A percentile compares a stretch with the other conserved stretches of the same genome.
phyloP scores from a whole-genome alignment of 2,113 vertebrate genomes.

The Boulengeromyrus knoepffleri region DNA sequence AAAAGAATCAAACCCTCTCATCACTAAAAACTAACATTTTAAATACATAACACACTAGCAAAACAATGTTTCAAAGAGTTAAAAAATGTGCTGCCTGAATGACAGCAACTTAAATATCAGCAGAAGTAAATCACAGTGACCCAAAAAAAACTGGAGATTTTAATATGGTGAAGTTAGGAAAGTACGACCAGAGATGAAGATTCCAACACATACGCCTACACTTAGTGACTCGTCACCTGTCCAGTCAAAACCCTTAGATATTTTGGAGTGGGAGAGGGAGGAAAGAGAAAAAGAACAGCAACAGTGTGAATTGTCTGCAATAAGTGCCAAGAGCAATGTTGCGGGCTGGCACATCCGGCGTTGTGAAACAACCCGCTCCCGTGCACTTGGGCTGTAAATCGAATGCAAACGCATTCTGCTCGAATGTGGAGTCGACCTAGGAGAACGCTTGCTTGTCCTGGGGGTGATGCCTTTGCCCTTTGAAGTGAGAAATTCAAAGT shows the following conservation, averaged over 20 bases:
- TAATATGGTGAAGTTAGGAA: neutral
- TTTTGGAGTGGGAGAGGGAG: neutral
- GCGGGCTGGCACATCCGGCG: neutral
- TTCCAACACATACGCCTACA: neutral
- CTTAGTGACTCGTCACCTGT: neutral
- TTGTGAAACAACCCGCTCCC: neutral
- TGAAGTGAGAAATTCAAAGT: slow-evolving; percentile 16
- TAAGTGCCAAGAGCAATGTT: neutral
- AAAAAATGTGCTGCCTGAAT: neutral
- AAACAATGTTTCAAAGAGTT: neutral
- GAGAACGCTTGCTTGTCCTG: neutral
- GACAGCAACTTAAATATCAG: neutral
- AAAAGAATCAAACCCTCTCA: neutral
- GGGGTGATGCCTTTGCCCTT: slow-evolving; percentile 1
- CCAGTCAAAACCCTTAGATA: neutral
- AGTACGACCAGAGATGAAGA: neutral
- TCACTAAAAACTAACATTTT: neutral
- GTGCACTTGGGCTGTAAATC: neutral
- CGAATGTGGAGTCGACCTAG: neutral
- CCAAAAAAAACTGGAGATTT: neutral
- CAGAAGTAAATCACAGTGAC: neutral
- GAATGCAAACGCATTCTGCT: slow-evolving; percentile 4
- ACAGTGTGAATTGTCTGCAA: neutral
- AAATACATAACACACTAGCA: neutral
- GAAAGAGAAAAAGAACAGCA: neutral